Conservation (phyloP, 2,888 invertebrate genomes). For the Latheticus oryzae region DNA sequence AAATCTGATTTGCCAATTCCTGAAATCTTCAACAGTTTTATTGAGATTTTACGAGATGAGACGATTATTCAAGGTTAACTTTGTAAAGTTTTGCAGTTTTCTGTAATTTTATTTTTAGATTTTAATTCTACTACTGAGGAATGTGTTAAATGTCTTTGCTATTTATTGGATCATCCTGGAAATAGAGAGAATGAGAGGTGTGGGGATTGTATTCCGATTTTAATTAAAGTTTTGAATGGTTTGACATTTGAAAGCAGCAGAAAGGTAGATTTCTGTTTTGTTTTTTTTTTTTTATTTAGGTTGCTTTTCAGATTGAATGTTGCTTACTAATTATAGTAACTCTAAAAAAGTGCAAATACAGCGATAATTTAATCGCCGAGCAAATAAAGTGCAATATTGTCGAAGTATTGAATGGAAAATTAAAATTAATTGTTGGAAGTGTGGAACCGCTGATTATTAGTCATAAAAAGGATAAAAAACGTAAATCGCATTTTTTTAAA, state of each 20-base stretch:
- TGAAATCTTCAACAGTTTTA: slow-evolving; percentile 57
- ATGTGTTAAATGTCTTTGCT: slow-evolving; percentile 59
- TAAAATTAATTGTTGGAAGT: slow-evolving; percentile 56
- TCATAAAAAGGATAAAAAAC: slow-evolving; percentile 45
- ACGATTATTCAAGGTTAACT: slow-evolving; percentile 48
- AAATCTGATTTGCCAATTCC: slow-evolving; percentile 61
- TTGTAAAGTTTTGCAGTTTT: too few species aligned
- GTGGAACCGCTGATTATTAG: slow-evolving; percentile 43
- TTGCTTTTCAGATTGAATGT: slow-evolving; percentile 55
- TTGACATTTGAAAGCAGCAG: slow-evolving; percentile 50
- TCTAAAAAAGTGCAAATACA: slow-evolving; percentile 58
- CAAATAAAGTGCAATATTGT: slow-evolving; percentile 56
- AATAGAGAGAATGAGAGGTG: slow-evolving; percentile 54
- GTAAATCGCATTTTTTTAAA: slow-evolving; percentile 37
- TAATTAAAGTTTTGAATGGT: slow-evolving; percentile 55
- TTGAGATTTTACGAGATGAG: slow-evolving; percentile 52
- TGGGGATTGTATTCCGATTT: slow-evolving; percentile 51
- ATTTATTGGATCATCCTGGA: slow-evolving; percentile 56
- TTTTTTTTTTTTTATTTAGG: neutral
- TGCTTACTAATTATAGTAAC: slow-evolving; percentile 57
- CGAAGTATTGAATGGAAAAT: slow-evolving; percentile 55
- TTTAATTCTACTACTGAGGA: slow-evolving; percentile 51
- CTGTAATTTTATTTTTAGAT: slow-evolving; percentile 49
- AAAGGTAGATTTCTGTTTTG: slow-evolving; percentile 14
- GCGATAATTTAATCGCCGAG: slow-evolving; percentile 53